Conservation (phyloP, 2,113 vertebrate species). For the Colaptes auratus region DNA sequence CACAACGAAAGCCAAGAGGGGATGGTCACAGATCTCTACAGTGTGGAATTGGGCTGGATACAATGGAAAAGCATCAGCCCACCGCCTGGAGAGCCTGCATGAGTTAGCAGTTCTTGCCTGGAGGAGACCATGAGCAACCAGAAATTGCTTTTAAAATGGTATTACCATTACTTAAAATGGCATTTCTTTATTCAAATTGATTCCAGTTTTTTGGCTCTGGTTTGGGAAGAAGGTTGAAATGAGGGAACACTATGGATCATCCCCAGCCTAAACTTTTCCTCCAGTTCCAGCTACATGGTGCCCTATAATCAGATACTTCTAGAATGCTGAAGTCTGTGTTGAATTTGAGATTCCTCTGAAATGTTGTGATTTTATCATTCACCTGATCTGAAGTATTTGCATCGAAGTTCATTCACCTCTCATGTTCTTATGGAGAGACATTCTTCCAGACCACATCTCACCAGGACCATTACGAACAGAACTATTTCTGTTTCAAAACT, state of each 20-base stretch:
- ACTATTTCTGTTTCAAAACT: neutral
- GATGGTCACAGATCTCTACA: too few relatives aligned
- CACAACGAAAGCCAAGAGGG: neutral
- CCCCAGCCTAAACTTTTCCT: neutral
- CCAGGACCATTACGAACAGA: neutral
- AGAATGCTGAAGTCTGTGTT: neutral
- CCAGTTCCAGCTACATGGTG: neutral
- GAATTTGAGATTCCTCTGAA: neutral
- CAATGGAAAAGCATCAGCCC: too few relatives aligned
- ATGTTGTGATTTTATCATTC: neutral
- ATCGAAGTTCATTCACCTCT: neutral
- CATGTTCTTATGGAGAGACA: neutral
- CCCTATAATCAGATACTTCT: neutral
- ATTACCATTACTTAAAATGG: neutral
- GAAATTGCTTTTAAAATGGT: neutral
- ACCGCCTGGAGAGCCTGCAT: fast-evolving
- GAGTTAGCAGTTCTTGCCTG: neutral
- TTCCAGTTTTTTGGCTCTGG: neutral
- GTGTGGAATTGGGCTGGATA: fast-evolving
- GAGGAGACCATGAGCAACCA: neutral
- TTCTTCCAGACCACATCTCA: neutral
- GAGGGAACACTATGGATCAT: neutral
- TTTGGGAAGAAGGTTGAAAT: neutral
- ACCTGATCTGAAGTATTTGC: neutral
- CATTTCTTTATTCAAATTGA: neutral